Evolutionary conservation across 1,140 invertebrate genomes (phyloP).

Genomic region (Brachionus koreanus): DNA sequence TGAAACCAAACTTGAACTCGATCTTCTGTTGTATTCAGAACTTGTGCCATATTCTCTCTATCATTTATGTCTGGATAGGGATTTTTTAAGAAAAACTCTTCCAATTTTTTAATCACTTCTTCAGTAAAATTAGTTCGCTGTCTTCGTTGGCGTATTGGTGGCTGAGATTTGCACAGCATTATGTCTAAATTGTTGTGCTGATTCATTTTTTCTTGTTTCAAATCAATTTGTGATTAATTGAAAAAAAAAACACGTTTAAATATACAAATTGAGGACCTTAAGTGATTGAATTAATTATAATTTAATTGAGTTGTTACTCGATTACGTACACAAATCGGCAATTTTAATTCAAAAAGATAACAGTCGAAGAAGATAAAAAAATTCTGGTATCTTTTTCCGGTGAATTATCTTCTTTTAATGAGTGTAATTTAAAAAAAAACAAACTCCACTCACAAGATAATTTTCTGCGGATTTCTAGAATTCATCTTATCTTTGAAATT

Average conservation of each 20-base stretch:
- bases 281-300: constrained; percentile 23
- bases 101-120: not conserved
- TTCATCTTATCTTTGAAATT: not conserved
- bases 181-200: not conserved
- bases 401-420: constrained; percentile 39
- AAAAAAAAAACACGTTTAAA: not conserved
- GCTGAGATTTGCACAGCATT: constrained; percentile 2
- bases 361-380: not conserved
- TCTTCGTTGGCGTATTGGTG: constrained; percentile 19
- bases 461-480: not conserved
- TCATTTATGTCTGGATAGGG: constrained; percentile 44
- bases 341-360: constrained; percentile 11
- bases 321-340: not conserved
- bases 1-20: constrained; percentile 44
- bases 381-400: constrained; percentile 33
- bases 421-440: constrained; percentile 36
- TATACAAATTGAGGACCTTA: not conserved
- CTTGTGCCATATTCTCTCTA: not conserved
- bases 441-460: constrained; percentile 12
- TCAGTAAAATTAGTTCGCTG: constrained; percentile 39
- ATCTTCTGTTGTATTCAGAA: not conserved
- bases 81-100: constrained; percentile 22
- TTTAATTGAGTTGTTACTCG: constrained; percentile 37
- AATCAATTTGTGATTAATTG: not conserved
- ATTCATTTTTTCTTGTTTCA: not conserved